phyloP scores from a whole-genome alignment of 2,113 vertebrate species.

The Caloenas nicobarica region DNA sequence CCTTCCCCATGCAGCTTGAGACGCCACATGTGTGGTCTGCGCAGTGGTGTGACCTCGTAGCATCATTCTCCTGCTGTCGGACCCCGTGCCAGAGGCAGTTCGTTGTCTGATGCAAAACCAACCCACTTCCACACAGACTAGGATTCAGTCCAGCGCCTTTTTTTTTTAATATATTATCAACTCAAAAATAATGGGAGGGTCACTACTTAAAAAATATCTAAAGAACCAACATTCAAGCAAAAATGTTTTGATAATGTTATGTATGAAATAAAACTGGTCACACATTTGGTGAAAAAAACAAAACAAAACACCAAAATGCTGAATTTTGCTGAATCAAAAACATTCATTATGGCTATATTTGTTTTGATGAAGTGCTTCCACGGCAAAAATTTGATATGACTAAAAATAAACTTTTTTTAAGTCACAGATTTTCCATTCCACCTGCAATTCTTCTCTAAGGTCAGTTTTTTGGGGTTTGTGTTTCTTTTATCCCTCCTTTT shows the following conservation, averaged over 20 bases:
- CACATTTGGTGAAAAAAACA: not conserved
- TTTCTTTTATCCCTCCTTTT: not conserved
- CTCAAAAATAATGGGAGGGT: not conserved
- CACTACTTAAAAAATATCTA: not conserved
- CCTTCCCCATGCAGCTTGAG: not conserved
- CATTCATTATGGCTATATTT: not conserved
- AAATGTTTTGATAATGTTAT: not conserved
- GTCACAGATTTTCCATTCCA: not conserved
- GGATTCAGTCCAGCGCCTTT: not conserved
- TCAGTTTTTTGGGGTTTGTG: not conserved
- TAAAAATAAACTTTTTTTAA: not conserved
- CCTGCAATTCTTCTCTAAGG: not conserved
- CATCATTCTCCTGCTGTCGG: not conserved
- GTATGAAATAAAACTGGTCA: not conserved
- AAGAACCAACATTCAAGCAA: not conserved
- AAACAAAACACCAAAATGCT: not conserved
- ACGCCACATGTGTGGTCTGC: not conserved
- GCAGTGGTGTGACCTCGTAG: not conserved
- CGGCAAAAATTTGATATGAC: not conserved
- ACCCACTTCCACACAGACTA: not conserved
- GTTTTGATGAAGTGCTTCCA: not conserved
- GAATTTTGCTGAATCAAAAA: not conserved
- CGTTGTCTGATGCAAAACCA: not conserved
- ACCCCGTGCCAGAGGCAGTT: not conserved
- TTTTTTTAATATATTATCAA: not conserved